A percentile compares a stretch with the other conserved stretches of the same genome.
These are phyloP conservation scores for Peromyscus nudipes DNA, from an alignment of 2,797 vertebrate species.

Conservation along the genomic window DNA sequence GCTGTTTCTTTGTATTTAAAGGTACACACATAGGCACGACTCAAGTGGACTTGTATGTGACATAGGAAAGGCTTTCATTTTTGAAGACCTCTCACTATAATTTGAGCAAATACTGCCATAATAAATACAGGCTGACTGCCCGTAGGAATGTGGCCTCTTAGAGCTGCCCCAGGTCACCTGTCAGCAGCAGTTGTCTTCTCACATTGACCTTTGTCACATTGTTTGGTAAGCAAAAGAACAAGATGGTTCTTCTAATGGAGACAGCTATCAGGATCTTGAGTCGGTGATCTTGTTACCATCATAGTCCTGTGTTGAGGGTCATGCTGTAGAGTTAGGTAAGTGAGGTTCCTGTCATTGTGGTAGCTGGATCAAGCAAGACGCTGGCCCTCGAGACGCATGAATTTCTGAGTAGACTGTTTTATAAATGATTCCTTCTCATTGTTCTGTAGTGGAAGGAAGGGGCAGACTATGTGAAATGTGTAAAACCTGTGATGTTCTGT, in stretches of 20 bases:
- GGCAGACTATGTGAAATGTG: not conserved
- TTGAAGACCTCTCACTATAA: not conserved
- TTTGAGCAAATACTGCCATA: not conserved
- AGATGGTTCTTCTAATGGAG: not conserved
- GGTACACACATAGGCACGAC: not conserved
- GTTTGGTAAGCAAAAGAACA: not conserved
- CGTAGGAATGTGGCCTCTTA: not conserved
- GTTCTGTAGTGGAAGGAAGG: not conserved
- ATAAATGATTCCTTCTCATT: not conserved
- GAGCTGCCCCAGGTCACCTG: not conserved
- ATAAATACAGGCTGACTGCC: not conserved
- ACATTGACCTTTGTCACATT: not conserved
- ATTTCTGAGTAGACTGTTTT: not conserved
- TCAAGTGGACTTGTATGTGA: not conserved
- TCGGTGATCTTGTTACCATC: not conserved
- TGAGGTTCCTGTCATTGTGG: not conserved
- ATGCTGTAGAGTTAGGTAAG: not conserved
- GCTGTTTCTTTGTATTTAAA: constrained; percentile 15
- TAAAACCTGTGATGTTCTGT: not conserved
- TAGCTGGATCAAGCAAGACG: not conserved
- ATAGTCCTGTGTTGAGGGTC: not conserved
- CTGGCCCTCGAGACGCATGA: not conserved
- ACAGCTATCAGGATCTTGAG: not conserved
- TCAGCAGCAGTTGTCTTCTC: not conserved
- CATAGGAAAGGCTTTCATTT: not conserved